Evolutionary conservation across 1,140 invertebrate species (phyloP).

Genomic region (Drosophila sulfurigaster): DNA sequence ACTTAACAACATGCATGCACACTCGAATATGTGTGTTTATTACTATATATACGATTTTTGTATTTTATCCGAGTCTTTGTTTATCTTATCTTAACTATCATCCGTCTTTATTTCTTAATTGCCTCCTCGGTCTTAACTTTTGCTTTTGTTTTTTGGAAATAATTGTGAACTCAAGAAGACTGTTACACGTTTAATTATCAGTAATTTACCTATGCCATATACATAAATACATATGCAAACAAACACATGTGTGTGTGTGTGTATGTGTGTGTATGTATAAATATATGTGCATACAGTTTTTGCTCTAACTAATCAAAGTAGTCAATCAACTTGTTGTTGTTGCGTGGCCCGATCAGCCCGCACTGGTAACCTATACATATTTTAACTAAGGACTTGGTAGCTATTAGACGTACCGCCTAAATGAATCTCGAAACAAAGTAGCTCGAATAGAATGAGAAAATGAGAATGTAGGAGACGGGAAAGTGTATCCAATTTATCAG

Average conservation of each 20-base stretch:
- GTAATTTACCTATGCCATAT: constrained; percentile 60
- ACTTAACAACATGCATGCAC: constrained; percentile 16
- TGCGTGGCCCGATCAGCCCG: constrained; percentile 31
- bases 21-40: not conserved
- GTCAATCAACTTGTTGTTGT: constrained; percentile 76
- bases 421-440: constrained; percentile 63
- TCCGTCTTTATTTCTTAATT: constrained; percentile 6
- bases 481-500: constrained; percentile 44
- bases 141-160: constrained; percentile 38
- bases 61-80: constrained; percentile 11
- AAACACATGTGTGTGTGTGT: not conserved
- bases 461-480: constrained; percentile 2
- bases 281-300: constrained; percentile 60
- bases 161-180: constrained; percentile 78
- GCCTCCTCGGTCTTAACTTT: constrained; percentile 32
- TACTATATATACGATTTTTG: constrained; percentile 43
- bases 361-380: constrained; percentile 79
- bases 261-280: constrained; percentile 12
- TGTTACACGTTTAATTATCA: constrained; percentile 82
- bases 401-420: constrained; percentile 71
- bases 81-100: constrained; percentile 10
- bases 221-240: not conserved
- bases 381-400: constrained; percentile 80
- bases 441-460: constrained; percentile 27
- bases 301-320: constrained; percentile 71